Percentiles rank a stretch among this genome's conserved stretches.
Evolutionary conservation across 2,797 vertebrate species (phyloP).

Genomic region (Novumbra hubbsi): DNA sequence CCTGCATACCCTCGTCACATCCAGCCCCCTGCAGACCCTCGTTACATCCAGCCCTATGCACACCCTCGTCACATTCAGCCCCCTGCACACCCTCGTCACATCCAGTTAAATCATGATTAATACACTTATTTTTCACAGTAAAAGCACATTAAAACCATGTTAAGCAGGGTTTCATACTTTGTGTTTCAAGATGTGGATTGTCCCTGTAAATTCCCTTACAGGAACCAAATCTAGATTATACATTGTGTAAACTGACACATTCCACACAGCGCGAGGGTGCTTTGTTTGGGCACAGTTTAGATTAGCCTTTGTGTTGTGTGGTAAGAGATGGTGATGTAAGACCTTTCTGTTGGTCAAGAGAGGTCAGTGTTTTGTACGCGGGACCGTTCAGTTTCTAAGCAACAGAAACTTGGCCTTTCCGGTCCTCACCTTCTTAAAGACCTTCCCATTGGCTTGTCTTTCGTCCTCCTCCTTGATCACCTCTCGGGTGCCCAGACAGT

Average conservation of each 20-base stretch:
- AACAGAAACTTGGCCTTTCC: not conserved
- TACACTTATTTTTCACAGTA: too few species aligned
- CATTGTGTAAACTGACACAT: not conserved
- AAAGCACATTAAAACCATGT: too few species aligned
- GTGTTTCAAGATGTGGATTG: too few species aligned
- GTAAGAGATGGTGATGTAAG: not conserved
- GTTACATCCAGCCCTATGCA: too few species aligned
- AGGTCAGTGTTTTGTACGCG: not conserved
- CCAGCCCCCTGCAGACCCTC: too few species aligned
- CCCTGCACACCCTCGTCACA: too few species aligned
- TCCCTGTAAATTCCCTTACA: too few species aligned
- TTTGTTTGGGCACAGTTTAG: not conserved
- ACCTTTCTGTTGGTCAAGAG: not conserved
- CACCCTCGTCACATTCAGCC: too few species aligned
- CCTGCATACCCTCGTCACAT: too few species aligned
- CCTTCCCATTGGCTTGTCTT: slow-evolving; percentile 85
- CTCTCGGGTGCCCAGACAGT: slow-evolving; percentile 88
- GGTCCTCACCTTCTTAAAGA: slow-evolving; percentile 90
- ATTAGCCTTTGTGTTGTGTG: not conserved
- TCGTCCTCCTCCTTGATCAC: slow-evolving; percentile 91
- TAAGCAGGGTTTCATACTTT: too few species aligned
- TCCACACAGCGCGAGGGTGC: not conserved
- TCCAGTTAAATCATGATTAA: too few species aligned
- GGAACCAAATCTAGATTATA: too few species aligned
- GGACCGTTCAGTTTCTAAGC: not conserved